Conservation (phyloP, 1,140 invertebrate species). For the Ceratina japonica region DNA sequence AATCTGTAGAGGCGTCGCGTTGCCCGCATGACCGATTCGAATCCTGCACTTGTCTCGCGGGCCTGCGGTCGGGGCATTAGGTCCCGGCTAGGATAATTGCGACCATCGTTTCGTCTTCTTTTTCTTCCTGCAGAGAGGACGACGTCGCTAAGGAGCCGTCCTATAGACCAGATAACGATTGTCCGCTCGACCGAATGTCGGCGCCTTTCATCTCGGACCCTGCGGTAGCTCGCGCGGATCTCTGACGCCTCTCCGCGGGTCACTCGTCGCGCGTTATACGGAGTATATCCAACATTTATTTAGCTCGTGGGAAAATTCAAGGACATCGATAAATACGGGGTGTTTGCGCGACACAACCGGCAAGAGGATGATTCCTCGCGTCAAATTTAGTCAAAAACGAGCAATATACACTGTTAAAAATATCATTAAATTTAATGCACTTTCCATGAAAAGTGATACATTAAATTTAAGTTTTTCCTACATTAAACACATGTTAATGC, state of each 20-base stretch:
- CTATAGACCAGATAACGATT: slow-evolving; percentile 69
- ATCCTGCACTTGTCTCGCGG: slow-evolving; percentile 48
- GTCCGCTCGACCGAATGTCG: slow-evolving; percentile 49
- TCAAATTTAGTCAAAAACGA: no score
- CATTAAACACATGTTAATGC: no score
- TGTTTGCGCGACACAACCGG: no score
- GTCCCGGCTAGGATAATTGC: slow-evolving; percentile 47
- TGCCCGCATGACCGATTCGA: slow-evolving; percentile 32
- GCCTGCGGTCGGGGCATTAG: slow-evolving; percentile 45
- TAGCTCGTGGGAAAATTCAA: slow-evolving; percentile 6
- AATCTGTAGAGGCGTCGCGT: slow-evolving; percentile 25
- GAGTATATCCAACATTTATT: neutral
- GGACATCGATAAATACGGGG: neutral
- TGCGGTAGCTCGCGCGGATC: slow-evolving; percentile 19
- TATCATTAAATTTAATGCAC: no score
- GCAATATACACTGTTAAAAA: no score
- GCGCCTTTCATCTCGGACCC: slow-evolving; percentile 52
- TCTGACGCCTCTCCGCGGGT: slow-evolving; percentile 6
- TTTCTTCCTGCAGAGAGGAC: slow-evolving; percentile 41
- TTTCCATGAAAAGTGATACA: no score
- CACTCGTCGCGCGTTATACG: slow-evolving; percentile 15
- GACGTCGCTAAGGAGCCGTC: slow-evolving; percentile 26
- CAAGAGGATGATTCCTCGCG: no score
- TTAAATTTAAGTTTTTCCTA: no score
- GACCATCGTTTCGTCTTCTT: slow-evolving; percentile 33